Evolutionary conservation across 2,113 vertebrate species (phyloP), one percentile per base, ranked within the genome.

Genomic region (Prolemur simus): DNA sequence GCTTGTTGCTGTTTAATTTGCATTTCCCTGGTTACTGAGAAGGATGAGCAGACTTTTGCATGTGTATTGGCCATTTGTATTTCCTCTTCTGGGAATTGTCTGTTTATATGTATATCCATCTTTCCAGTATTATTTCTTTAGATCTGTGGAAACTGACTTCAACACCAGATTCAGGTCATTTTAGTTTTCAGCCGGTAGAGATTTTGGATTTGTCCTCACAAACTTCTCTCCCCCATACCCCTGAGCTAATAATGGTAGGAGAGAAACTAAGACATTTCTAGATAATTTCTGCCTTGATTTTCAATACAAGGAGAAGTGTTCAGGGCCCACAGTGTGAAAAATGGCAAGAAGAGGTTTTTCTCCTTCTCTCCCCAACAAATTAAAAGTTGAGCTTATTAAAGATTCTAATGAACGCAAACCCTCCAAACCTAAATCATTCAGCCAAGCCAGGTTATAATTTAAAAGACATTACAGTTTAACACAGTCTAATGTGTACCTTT

Each of bases 401-500:
- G 32, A 96, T 97, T 92, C 87, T 88, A 60, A 73, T 82, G 95
- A 64, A 56, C 87, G 25, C n/a, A 96, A 96, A 98, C 93, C 25
- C 27, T 78, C 56, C 49, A 73, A 91, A 76, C 6, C 58, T 86
- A 69, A 96, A 60, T 89, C 95, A 94, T 93, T 91, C 95, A 95
- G 73, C 25, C 90, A 91, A 88, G 76, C 23, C 78, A 80, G 93
- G 76, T 95, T 97, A 96, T 94, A 60, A 42, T 18, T 58, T 71
- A 69, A 71, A 69, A 85, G 74, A 84, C 91, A 39, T 89, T 87
- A 64, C 64, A 95, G 95, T 69, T 92, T 73, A 15, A 45, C 54
- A 89, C 56, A 89, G 96, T 96, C 91, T 96, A 91, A 96, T 54
- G 91, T 96, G 90, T 95, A 90, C 23, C 85, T 98, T 98, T 96